Percentiles rank a stretch among this genome's conserved stretches.
Evolutionary conservation across 2,797 vertebrate genomes (phyloP).

Genomic region (Hybognathus amarus): DNA sequence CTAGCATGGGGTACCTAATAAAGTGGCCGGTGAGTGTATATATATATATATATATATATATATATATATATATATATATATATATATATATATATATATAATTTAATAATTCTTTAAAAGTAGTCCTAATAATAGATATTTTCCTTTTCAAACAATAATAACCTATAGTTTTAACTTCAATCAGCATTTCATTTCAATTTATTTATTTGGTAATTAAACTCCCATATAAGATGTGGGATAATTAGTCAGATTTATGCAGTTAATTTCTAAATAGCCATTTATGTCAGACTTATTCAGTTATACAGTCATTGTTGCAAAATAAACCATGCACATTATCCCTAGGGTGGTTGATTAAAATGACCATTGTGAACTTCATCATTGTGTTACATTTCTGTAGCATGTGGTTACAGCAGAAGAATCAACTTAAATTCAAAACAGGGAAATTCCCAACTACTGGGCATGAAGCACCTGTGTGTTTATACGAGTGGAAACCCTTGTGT

Average conservation of each 20-base stretch:
- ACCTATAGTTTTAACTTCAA: background rate
- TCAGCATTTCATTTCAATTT: too few relatives aligned
- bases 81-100: too few relatives aligned
- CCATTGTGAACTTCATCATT: background rate
- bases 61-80: too few relatives aligned
- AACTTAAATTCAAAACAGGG: conserved; percentile 31
- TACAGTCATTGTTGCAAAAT: background rate
- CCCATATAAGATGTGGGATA: too few relatives aligned
- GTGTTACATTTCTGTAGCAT: conserved; percentile 1
- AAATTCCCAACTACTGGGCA: background rate
- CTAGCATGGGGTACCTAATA: too few relatives aligned
- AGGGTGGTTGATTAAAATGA: background rate
- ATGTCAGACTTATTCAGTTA: background rate
- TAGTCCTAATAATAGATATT: background rate
- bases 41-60: too few relatives aligned
- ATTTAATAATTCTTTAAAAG: too few relatives aligned
- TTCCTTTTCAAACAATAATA: background rate
- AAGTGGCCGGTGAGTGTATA: too few relatives aligned
- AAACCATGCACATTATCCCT: background rate
- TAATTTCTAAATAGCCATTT: background rate
- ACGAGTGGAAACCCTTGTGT: background rate
- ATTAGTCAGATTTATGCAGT: too few relatives aligned
- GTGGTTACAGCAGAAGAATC: conserved; percentile 9
- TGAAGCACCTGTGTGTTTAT: conserved; percentile 25
- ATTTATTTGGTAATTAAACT: too few relatives aligned